Evolutionary conservation across 2,888 invertebrate genomes (phyloP).

Genomic region (Harpalus rufipes): DNA sequence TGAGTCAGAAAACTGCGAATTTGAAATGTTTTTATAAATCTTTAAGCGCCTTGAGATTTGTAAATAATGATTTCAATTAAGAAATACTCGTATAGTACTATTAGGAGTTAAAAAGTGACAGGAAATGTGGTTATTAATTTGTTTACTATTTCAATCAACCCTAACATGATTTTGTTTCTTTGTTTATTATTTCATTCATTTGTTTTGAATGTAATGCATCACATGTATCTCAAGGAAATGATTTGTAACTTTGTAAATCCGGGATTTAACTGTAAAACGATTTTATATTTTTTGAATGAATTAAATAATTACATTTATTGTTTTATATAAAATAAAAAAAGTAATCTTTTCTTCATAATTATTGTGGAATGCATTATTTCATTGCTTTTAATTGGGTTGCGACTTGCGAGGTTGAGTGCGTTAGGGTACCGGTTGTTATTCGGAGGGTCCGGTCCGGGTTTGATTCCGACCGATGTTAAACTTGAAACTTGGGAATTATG

Average conservation of each 20-base stretch:
- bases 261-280: neutral
- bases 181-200: constrained; percentile 3
- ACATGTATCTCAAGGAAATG: neutral
- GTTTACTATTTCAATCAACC: neutral
- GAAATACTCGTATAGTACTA: neutral
- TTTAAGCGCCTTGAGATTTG: too few species aligned
- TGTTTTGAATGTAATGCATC: neutral
- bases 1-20: neutral
- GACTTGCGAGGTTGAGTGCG: too few species aligned
- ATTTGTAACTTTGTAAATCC: neutral
- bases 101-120: neutral
- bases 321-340: neutral
- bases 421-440: too few species aligned
- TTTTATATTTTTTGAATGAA: neutral
- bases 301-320: neutral
- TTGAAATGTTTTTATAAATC: neutral
- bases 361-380: too few species aligned
- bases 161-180: neutral
- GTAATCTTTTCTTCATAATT: neutral
- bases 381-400: too few species aligned
- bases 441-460: too few species aligned
- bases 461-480: too few species aligned
- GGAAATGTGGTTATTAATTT: neutral
- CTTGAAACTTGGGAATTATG: too few species aligned
- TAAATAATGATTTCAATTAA: too few species aligned